Evolutionary conservation across 2,113 vertebrate species (phyloP), one percentile per base, ranked within the genome.

Genomic region (Poeciliopsis occidentalis): DNA sequence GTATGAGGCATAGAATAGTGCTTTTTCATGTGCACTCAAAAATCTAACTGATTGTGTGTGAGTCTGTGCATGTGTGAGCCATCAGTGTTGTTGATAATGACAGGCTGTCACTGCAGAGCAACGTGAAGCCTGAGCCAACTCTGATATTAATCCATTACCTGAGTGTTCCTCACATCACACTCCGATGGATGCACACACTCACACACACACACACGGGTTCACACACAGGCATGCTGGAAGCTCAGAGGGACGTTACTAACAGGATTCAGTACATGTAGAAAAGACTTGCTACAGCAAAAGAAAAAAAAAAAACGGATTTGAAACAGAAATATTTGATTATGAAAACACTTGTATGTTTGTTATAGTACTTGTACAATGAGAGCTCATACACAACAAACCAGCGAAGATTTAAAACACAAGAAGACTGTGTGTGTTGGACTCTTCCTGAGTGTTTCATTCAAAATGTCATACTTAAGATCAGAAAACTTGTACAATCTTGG

Each of bases 61-160:
- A 47, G 76, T 47, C 12, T 70, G 34, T 78, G 69, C 71, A 60
- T 80, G 69, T 60, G 67, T 82, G 73, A 80, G 76, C 37, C 44
- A 47, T 17, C 19, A 0, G 61, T 92, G 82, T 92, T 93, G 93
- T 87, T 61, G 85, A 92, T 93, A 94, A 94, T 94, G 88, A 93
- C 88, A 91, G 92, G 89, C 85, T 94, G 93, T 92, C 91, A 93
- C 75, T 75, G 76, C 71, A 71, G 79, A 85, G 87, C 76, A 84
- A 83, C 67, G 81, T 80, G 67, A 67, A 87, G 90, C 72, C 82
- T 26, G 77, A 89, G 86, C 88, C 79, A 89, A 88, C 87, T 85
- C 86, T 91, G 91, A 90, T 93, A 94, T 94, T 94, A 94, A 94
- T 94, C 91, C 90, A 94, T 94, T 94, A 95, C 90, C 92, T 94